Evolutionary conservation across 2,113 vertebrate species (phyloP).

Genomic region (Ictalurus punctatus): DNA sequence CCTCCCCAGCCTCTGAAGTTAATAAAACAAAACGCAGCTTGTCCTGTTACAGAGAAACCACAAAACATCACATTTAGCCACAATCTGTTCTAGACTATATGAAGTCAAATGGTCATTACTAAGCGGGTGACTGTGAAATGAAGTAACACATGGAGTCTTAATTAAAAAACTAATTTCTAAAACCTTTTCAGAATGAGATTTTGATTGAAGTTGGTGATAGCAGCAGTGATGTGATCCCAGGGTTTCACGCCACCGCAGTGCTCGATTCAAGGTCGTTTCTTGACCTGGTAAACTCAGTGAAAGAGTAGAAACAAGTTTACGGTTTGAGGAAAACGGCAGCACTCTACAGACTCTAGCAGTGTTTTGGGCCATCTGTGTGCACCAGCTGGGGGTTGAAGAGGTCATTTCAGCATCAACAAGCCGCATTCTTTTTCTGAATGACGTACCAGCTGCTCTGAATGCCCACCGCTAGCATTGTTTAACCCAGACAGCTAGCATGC

Average conservation of each 20-base stretch:
- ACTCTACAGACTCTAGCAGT: background rate
- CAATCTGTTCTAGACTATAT: background rate
- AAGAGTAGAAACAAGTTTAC: background rate
- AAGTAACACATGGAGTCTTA: background rate
- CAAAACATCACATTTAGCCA: background rate
- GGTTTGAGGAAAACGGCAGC: background rate
- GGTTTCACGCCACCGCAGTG: background rate
- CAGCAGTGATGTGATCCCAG: background rate
- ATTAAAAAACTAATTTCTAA: conserved; percentile 7
- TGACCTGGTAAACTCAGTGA: background rate
- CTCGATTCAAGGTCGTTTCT: conserved; percentile 1
- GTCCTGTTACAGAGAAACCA: background rate
- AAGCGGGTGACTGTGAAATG: background rate
- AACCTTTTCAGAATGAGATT: background rate
- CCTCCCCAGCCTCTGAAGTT: background rate
- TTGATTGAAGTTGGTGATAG: background rate
- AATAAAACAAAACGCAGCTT: background rate
- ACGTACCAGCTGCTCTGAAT: conserved; percentile 19
- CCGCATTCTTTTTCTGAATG: background rate
- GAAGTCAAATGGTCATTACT: conserved; percentile 1
- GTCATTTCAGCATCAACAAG: conserved; percentile 16
- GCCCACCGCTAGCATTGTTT: conserved; percentile 20
- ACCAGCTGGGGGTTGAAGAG: conserved; percentile 31
- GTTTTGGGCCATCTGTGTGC: conserved; percentile 31
- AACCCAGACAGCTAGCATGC: conserved; percentile 1